A percentile compares a stretch with the other conserved stretches of the same genome.
Evolutionary conservation across 2,888 invertebrate species (phyloP).

Genomic region (Syrphus vitripennis): DNA sequence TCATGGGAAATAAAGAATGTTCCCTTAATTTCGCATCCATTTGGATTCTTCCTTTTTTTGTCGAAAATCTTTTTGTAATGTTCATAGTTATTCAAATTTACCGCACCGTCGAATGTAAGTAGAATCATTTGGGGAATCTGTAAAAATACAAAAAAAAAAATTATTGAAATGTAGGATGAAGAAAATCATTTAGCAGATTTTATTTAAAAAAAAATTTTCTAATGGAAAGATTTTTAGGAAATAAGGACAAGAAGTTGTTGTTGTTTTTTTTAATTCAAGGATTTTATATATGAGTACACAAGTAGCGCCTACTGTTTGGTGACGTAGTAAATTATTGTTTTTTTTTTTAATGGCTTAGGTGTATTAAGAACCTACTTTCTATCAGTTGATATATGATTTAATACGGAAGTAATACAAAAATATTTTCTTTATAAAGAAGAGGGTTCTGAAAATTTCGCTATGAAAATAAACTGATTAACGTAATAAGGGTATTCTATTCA

Average conservation of each 20-base stretch:
- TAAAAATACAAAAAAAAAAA: conserved; percentile 75
- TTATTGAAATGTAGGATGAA: conserved; percentile 21
- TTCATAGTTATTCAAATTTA: conserved; percentile 95
- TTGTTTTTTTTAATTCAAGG: background rate
- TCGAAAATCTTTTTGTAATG: conserved; percentile 93
- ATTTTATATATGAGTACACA: too few species aligned
- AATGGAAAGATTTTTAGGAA: background rate
- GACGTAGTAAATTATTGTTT: background rate
- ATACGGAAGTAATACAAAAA: too few species aligned
- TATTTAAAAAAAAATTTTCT: background rate
- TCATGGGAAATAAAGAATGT: conserved; percentile 97
- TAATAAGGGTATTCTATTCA: too few species aligned
- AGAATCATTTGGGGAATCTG: conserved; percentile 97
- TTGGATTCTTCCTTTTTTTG: conserved; percentile 91
- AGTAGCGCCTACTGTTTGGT: too few species aligned
- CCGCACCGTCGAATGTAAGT: conserved; percentile 95
- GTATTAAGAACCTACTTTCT: too few species aligned
- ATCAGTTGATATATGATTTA: too few species aligned
- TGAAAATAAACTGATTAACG: too few species aligned
- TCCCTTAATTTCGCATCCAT: conserved; percentile 93
- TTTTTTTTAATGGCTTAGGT: background rate
- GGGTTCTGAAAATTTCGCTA: too few species aligned
- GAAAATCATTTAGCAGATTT: background rate
- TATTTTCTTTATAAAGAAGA: too few species aligned
- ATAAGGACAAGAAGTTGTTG: background rate